phyloP scores from a whole-genome alignment of 35 echinoderm and acorn worm species.

The Patiria miniata region DNA sequence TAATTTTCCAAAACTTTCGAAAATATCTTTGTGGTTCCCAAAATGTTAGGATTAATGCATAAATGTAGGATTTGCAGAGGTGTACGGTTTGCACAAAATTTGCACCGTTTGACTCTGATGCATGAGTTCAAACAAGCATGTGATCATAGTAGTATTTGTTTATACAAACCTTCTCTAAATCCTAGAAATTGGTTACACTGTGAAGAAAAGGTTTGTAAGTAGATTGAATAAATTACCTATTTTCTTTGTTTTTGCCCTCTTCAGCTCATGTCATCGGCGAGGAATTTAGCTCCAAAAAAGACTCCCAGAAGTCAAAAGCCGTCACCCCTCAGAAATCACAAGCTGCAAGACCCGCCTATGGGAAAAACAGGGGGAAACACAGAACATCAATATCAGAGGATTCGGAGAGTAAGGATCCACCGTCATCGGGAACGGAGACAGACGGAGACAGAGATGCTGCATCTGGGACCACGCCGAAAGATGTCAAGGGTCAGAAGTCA shows the following conservation, averaged over 20 bases:
- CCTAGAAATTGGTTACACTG: no score
- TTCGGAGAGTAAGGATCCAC: background rate
- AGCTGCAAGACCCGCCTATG: background rate
- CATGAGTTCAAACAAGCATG: no score
- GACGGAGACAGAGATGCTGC: background rate
- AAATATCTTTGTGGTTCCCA: no score
- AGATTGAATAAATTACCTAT: background rate
- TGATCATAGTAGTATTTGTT: no score
- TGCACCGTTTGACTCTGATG: no score
- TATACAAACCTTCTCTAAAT: no score
- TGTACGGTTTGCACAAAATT: no score
- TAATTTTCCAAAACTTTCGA: no score
- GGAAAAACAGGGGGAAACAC: constrained; percentile 5
- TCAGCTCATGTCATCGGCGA: background rate
- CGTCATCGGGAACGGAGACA: background rate
- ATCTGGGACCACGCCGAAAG: background rate
- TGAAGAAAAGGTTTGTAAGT: no score
- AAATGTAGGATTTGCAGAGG: background rate
- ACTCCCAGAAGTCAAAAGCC: background rate
- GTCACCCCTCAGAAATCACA: background rate
- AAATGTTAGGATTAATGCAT: no score
- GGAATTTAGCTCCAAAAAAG: background rate
- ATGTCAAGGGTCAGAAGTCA: constrained; percentile 6
- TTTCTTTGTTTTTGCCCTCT: background rate
- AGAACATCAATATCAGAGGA: background rate